Conservation (phyloP, 2,888 invertebrate genomes). For the Electrophaes corylata region DNA sequence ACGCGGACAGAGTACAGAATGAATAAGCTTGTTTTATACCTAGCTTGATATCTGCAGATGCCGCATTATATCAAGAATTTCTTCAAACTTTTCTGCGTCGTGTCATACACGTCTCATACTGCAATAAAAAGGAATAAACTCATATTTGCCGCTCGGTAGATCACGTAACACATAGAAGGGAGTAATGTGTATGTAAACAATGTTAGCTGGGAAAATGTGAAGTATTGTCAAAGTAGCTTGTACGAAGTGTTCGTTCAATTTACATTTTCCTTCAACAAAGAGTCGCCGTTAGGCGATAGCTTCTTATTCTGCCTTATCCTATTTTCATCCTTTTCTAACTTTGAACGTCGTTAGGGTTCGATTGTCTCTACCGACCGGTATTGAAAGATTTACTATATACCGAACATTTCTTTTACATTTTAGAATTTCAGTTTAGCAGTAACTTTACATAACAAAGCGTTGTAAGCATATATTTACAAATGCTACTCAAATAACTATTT, state of each 20-base stretch:
- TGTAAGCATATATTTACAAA: no score
- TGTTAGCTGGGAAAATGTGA: constrained; percentile 40
- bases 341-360: constrained; percentile 53
- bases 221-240: constrained; percentile 39
- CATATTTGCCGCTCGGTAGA: constrained; percentile 36
- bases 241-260: constrained; percentile 48
- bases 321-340: constrained; percentile 56
- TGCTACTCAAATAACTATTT: no score
- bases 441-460: no score
- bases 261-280: constrained; percentile 60
- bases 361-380: constrained; percentile 43
- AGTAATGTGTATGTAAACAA: constrained; percentile 41
- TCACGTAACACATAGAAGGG: constrained; percentile 41
- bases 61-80: constrained; percentile 18
- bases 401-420: no score
- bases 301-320: constrained; percentile 59
- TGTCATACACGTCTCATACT: constrained; percentile 22
- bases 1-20: constrained; percentile 9
- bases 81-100: constrained; percentile 16
- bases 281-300: constrained; percentile 52
- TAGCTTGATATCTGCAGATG: constrained; percentile 11
- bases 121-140: constrained; percentile 32
- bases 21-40: constrained; percentile 8
- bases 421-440: no score
- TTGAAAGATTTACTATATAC: constrained; percentile 34